Conservation (phyloP, 1,140 invertebrate species). For the Eulimnadia texana region DNA sequence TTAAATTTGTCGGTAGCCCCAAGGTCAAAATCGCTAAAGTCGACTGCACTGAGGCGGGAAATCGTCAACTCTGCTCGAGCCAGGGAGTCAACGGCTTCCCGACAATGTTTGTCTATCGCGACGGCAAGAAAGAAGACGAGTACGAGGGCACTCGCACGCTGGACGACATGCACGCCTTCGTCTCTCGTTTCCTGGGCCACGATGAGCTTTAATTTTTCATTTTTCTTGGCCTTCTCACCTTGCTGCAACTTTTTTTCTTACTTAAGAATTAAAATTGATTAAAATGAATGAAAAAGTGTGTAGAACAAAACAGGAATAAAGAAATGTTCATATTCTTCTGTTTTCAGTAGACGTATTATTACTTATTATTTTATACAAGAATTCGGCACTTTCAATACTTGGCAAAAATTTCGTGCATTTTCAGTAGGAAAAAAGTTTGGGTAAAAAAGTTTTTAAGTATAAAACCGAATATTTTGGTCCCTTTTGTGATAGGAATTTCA, state of each 20-base stretch:
- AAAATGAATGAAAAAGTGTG: too few species aligned
- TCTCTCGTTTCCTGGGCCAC: conserved; percentile 37
- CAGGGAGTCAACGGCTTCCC: conserved; percentile 53
- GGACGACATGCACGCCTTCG: conserved; percentile 48
- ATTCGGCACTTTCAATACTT: too few species aligned
- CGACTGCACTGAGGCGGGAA: conserved; percentile 46
- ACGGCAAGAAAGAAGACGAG: conserved; percentile 48
- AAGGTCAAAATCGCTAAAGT: conserved; percentile 49
- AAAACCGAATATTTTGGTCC: too few species aligned
- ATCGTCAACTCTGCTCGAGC: conserved; percentile 46
- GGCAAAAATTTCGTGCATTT: too few species aligned
- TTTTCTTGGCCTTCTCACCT: neutral
- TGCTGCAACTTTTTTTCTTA: neutral
- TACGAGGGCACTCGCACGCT: conserved; percentile 52
- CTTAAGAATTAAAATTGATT: neutral
- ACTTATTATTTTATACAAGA: too few species aligned
- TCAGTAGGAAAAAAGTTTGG: too few species aligned
- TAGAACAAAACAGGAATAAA: too few species aligned
- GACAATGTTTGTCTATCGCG: conserved; percentile 47
- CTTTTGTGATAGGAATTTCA: too few species aligned
- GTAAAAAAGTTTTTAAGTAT: too few species aligned
- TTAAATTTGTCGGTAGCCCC: conserved; percentile 38
- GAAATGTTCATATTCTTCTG: too few species aligned
- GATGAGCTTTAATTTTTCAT: conserved; percentile 39
- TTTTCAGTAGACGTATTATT: too few species aligned